Percentiles rank a stretch among this genome's conserved stretches.
phyloP scores from a whole-genome alignment of 2,888 invertebrate species.

The Thera obeliscata region DNA sequence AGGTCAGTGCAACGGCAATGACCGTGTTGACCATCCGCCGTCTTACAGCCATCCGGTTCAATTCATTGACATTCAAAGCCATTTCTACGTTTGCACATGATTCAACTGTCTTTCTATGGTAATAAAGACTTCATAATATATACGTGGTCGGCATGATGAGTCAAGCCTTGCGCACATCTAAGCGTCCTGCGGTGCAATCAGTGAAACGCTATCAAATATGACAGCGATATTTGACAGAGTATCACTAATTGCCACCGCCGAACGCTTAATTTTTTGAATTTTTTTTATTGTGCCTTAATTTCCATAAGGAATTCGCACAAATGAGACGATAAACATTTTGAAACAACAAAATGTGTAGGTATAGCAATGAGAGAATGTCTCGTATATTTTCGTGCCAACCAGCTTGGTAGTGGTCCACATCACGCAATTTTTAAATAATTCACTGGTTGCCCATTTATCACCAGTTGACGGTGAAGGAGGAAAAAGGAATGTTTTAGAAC shows the following conservation, averaged over 20 bases:
- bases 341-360: too few relatives aligned
- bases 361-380: background rate
- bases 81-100: constrained; percentile 13
- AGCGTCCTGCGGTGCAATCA: too few relatives aligned
- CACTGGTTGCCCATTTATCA: constrained; percentile 27
- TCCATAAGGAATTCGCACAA: constrained; percentile 1
- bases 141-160: constrained; percentile 1
- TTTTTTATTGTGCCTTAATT: background rate
- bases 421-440: constrained; percentile 25
- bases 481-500: constrained; percentile 30
- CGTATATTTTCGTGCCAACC: constrained; percentile 11
- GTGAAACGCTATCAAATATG: too few relatives aligned
- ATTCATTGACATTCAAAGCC: constrained; percentile 42
- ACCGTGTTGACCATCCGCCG: constrained; percentile 45
- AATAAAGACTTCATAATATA: constrained; percentile 17
- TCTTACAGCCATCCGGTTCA: constrained; percentile 45
- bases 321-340: background rate
- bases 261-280: too few relatives aligned
- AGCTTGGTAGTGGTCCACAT: constrained; percentile 11
- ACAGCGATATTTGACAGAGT: too few relatives aligned
- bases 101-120: constrained; percentile 9
- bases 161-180: too few relatives aligned
- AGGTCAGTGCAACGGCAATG: constrained; percentile 50
- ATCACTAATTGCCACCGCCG: too few relatives aligned
- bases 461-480: constrained; percentile 24